Percentiles rank a stretch among this genome's conserved stretches.
Evolutionary conservation across 64 coral and sea anemone genomes (phyloP).

Genomic region (Dendrophyllia cribrosa): DNA sequence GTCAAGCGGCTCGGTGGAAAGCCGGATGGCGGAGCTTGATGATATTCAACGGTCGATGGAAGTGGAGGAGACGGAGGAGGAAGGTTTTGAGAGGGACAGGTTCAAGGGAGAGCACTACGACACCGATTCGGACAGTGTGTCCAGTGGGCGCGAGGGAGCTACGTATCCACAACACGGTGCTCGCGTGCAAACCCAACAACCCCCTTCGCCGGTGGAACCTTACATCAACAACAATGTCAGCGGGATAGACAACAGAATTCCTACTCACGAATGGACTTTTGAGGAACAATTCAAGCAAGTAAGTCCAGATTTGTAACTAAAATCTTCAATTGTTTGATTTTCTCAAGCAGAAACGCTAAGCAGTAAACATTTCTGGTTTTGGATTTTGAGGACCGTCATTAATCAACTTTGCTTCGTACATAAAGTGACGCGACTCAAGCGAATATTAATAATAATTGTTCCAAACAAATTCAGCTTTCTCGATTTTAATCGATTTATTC

Average conservation of each 20-base stretch:
- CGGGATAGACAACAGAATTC: slow-evolving; percentile 74
- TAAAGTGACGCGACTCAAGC: slow-evolving; percentile 37
- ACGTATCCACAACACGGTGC: slow-evolving; percentile 48
- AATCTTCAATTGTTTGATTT: slow-evolving; percentile 33
- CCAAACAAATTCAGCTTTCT: slow-evolving; percentile 27
- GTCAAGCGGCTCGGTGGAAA: slow-evolving; percentile 77
- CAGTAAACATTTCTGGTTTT: slow-evolving; percentile 23
- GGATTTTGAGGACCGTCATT: slow-evolving; percentile 51
- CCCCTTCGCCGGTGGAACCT: slow-evolving; percentile 60
- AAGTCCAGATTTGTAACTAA: slow-evolving; percentile 19
- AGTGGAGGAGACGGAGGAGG: slow-evolving; percentile 94
- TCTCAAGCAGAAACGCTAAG: slow-evolving; percentile 32
- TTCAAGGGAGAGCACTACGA: slow-evolving; percentile 80
- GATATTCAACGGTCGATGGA: slow-evolving; percentile 97
- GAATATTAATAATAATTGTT: slow-evolving; percentile 66
- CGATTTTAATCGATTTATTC: slow-evolving; percentile 35
- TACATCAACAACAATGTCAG: slow-evolving; percentile 69
- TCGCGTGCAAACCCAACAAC: slow-evolving; percentile 70
- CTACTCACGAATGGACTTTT: slow-evolving; percentile 93
- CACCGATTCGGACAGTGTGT: slow-evolving; percentile 73
- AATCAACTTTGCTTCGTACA: slow-evolving; percentile 49
- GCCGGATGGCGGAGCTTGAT: slow-evolving; percentile 96
- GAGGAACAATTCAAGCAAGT: slow-evolving; percentile 98
- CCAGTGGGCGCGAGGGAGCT: slow-evolving; percentile 60
- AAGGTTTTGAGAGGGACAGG: slow-evolving; percentile 74